A percentile compares a stretch with the other conserved stretches of the same genome.
These are phyloP conservation scores for Apodemia zela DNA, from an alignment of 2,888 invertebrate genomes.

Conservation along the genomic window DNA sequence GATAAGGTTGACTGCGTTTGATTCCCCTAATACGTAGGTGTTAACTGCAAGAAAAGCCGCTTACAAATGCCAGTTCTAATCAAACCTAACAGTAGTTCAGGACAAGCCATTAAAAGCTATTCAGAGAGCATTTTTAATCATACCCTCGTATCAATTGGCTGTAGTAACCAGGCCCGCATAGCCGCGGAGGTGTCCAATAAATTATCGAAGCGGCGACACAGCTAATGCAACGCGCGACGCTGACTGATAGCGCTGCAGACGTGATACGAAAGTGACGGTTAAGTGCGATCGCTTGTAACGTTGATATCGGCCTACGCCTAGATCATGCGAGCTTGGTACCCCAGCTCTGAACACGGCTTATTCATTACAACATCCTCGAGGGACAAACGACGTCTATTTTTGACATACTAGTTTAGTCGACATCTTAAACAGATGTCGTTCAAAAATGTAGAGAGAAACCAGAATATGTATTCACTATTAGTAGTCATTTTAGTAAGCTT, in stretches of 20 bases:
- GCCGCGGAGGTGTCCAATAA: slow-evolving; percentile 58
- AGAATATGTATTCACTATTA: not conserved
- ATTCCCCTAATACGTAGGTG: not conserved
- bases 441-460: not conserved
- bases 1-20: not conserved
- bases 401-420: slow-evolving; percentile 26
- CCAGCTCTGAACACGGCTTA: slow-evolving; percentile 37
- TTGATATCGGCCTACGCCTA: slow-evolving; percentile 61
- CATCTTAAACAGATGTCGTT: slow-evolving; percentile 17
- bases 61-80: slow-evolving; percentile 15
- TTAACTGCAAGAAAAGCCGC: slow-evolving; percentile 1
- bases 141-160: slow-evolving; percentile 44
- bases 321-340: slow-evolving; percentile 49
- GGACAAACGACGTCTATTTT: slow-evolving; percentile 35
- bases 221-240: slow-evolving; percentile 74
- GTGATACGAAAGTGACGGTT: slow-evolving; percentile 71
- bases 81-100: slow-evolving; percentile 18
- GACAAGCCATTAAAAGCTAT: slow-evolving; percentile 27
- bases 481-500: no score
- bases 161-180: slow-evolving; percentile 58
- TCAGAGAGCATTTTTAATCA: slow-evolving; percentile 35
- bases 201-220: slow-evolving; percentile 69
- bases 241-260: slow-evolving; percentile 71
- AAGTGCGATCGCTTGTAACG: slow-evolving; percentile 77
- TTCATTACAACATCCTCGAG: slow-evolving; percentile 48